Evolutionary conservation across 2,797 vertebrate genomes (phyloP).

Genomic region (Valencia hispanica): DNA sequence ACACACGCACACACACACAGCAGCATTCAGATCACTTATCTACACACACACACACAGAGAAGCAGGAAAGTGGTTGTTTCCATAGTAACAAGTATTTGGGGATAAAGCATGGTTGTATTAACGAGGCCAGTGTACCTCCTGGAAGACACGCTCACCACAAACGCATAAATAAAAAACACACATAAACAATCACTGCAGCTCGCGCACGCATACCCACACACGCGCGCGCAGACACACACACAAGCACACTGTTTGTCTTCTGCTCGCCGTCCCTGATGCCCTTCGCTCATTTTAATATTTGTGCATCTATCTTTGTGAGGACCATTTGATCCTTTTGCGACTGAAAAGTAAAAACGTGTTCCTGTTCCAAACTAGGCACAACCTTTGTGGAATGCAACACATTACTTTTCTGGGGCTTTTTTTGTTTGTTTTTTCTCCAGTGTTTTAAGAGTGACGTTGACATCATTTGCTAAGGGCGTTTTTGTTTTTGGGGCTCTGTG

Average conservation of each 20-base stretch:
- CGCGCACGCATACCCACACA: slow-evolving; percentile 11
- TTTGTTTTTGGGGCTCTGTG: not conserved
- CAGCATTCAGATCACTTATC: slow-evolving; percentile 13
- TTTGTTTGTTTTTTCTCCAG: not conserved
- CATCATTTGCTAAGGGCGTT: not conserved
- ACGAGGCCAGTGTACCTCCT: slow-evolving; percentile 44
- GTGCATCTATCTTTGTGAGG: slow-evolving; percentile 6
- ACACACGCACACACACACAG: not conserved
- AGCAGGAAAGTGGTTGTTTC: slow-evolving; percentile 49
- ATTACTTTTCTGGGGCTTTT: too few relatives aligned
- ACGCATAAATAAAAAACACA: slow-evolving; percentile 30
- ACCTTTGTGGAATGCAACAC: not conserved
- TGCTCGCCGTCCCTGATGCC: slow-evolving; percentile 1
- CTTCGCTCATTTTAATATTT: slow-evolving; percentile 22
- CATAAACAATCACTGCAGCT: slow-evolving; percentile 24
- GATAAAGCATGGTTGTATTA: slow-evolving; percentile 42
- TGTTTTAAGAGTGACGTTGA: not conserved
- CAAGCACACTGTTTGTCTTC: not conserved
- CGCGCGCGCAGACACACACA: too few relatives aligned
- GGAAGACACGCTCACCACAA: slow-evolving; percentile 22
- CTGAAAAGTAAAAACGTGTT: not conserved
- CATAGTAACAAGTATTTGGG: slow-evolving; percentile 53
- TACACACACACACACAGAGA: slow-evolving; percentile 3
- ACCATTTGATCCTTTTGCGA: not conserved
- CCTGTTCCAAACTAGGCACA: not conserved